Conservation (phyloP, 1,140 invertebrate genomes). For the Aphidius ervi region DNA sequence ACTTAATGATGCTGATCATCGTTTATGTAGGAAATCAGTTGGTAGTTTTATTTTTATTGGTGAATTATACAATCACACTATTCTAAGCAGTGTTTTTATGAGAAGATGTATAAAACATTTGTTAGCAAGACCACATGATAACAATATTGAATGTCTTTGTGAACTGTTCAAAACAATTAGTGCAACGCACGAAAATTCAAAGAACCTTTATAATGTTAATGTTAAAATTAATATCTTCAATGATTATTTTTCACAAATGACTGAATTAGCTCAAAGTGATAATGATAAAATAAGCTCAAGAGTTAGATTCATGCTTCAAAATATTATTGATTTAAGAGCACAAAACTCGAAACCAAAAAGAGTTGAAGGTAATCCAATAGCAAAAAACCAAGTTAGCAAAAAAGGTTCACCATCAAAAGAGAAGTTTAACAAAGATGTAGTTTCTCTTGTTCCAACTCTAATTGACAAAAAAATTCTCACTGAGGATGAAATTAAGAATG, state of each 20-base stretch:
- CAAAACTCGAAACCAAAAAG: slow-evolving; percentile 83
- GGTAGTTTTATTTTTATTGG: slow-evolving; percentile 85
- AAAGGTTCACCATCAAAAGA: slow-evolving; percentile 25
- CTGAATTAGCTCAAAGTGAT: slow-evolving; percentile 49
- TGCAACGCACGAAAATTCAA: slow-evolving; percentile 71
- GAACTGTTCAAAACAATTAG: slow-evolving; percentile 75
- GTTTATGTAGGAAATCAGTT: slow-evolving; percentile 74
- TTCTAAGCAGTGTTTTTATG: too few species aligned
- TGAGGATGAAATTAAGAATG: too few species aligned
- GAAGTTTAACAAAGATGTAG: slow-evolving; percentile 20
- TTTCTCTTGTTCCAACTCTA: neutral
- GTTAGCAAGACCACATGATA: slow-evolving; percentile 75
- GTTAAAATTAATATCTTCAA: neutral
- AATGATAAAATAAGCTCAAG: slow-evolving; percentile 61
- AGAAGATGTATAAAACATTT: slow-evolving; percentile 59
- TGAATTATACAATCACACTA: slow-evolving; percentile 84
- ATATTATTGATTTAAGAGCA: slow-evolving; percentile 83
- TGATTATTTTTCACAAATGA: slow-evolving; percentile 66
- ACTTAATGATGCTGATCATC: slow-evolving; percentile 52
- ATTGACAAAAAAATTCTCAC: too few species aligned
- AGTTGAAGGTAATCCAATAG: slow-evolving; percentile 85
- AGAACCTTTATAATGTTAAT: neutral
- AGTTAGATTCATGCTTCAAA: slow-evolving; percentile 91
- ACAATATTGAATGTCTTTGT: slow-evolving; percentile 89
- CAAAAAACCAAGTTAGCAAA: slow-evolving; percentile 59